Base-by-base conservation (phyloP, 2,797 vertebrate genomes). In the Sphaeramia orbicularis region DNA sequence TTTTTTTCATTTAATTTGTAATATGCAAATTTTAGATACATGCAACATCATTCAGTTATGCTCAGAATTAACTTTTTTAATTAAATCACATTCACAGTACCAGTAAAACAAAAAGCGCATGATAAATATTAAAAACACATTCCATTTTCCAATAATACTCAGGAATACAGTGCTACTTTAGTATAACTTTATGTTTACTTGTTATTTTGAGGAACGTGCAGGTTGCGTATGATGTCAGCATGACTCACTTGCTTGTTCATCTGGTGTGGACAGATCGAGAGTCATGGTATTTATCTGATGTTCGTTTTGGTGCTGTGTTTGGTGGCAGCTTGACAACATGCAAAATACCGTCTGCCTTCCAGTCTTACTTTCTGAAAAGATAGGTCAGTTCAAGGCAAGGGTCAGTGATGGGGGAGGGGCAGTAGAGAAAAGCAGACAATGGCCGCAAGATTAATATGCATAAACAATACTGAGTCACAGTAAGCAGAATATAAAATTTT, bases 381-480 rank as follows among this genome's bases (percentile, higher is more conserved):
- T 77, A 72, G 76, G 68, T 47, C 80, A 79, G 42, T 16, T 18
- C 32, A 72, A 65, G 62, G 53, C 47, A 71, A 58, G 42, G 68
- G 74, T 78, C 70, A 55, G 57, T 73, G 50, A 53, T 71, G 76
- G 64, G 62, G 73, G 65, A 52, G 37, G 62, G 56, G 45, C 6
- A 15, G 8, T 10, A 16, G n/a, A 40, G 43, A 71, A 10, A 37
- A 19, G 8, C 14, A 48, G 24, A 61, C 21, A 50, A 60, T 35
- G 32, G 52, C 59, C 49, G 18, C 19, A 41, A 60, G 59, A 61
- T 66, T 65, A 58, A 63, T 19, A 48, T 73, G 44, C 48, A 60
- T 30, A 42, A 21, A 36, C 27, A 60, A 14, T 38, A 9, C 47
- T 32, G 52, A 16, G 6, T 44, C n/a, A 16, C 56, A 24, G 58